These are phyloP conservation scores for Drosophila rufa DNA, from an alignment of 1,140 invertebrate genomes.

Conservation along the genomic window DNA sequence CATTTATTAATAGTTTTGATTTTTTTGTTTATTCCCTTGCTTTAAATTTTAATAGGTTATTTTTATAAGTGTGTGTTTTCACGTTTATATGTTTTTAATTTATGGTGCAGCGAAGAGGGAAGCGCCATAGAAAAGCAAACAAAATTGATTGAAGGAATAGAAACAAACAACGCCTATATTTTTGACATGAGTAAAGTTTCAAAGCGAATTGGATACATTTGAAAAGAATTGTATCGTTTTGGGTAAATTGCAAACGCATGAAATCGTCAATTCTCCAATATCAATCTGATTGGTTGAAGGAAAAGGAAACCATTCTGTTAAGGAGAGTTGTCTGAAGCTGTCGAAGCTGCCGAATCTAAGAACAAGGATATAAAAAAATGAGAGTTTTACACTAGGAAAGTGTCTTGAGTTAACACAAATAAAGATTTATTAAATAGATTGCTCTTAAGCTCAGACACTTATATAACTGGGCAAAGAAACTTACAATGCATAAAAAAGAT, in stretches of 20 bases:
- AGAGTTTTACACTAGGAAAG: too few species aligned
- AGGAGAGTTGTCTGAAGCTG: neutral
- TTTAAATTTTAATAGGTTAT: neutral
- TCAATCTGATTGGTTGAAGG: constrained; percentile 18
- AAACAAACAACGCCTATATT: too few species aligned
- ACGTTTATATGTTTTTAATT: constrained; percentile 13
- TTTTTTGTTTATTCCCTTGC: neutral
- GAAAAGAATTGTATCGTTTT: constrained; percentile 14
- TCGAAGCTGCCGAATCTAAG: too few species aligned
- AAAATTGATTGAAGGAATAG: neutral
- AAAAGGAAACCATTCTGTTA: constrained; percentile 2
- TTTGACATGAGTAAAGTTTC: neutral
- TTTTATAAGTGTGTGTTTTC: constrained; percentile 20
- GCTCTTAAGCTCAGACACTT: too few species aligned
- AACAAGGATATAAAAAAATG: too few species aligned
- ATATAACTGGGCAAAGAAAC: too few species aligned
- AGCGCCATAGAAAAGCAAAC: neutral
- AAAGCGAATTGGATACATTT: constrained; percentile 2
- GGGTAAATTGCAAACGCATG: constrained; percentile 9
- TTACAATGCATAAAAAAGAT: too few species aligned
- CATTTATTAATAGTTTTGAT: neutral
- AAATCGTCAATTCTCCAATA: constrained; percentile 6
- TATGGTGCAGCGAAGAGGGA: constrained; percentile 8
- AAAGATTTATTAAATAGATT: too few species aligned
- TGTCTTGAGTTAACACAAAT: too few species aligned